A percentile compares a stretch with the other conserved stretches of the same genome.
phyloP scores from a whole-genome alignment of 2,888 invertebrate genomes.

The Cantharis rustica region DNA sequence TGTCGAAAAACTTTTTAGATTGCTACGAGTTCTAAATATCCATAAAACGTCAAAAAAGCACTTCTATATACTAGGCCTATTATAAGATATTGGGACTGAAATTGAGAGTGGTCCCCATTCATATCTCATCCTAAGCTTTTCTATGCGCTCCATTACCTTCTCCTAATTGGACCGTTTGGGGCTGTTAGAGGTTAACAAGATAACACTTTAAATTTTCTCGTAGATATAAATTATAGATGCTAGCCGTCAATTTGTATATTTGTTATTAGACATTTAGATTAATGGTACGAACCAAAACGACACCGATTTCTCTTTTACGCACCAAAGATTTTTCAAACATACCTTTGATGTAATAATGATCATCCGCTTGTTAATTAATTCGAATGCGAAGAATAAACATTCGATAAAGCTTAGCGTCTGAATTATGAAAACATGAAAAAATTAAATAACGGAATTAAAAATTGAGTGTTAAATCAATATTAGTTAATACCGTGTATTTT shows the following conservation, averaged over 20 bases:
- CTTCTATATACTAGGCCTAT: slow-evolving; percentile 39
- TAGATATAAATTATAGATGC: slow-evolving; percentile 26
- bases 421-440: background rate
- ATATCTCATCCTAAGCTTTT: slow-evolving; percentile 42
- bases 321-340: background rate
- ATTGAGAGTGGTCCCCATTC: slow-evolving; percentile 40
- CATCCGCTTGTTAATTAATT: background rate
- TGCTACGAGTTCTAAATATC: slow-evolving; percentile 39
- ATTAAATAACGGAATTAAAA: background rate
- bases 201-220: slow-evolving; percentile 45
- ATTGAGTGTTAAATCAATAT: background rate
- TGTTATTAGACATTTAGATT: background rate
- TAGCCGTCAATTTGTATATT: slow-evolving; percentile 20
- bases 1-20: slow-evolving; percentile 17
- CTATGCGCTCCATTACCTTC: slow-evolving; percentile 46
- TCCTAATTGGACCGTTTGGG: slow-evolving; percentile 49
- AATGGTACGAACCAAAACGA: background rate
- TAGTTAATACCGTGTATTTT: background rate
- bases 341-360: background rate
- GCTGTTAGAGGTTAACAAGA: slow-evolving; percentile 47
- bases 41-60: slow-evolving; percentile 42
- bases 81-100: slow-evolving; percentile 46
- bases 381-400: background rate
- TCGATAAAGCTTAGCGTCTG: background rate
- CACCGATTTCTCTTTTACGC: background rate